Base-by-base conservation (phyloP, 64 coral and sea anemone genomes). In the Platygyra sinensis region DNA sequence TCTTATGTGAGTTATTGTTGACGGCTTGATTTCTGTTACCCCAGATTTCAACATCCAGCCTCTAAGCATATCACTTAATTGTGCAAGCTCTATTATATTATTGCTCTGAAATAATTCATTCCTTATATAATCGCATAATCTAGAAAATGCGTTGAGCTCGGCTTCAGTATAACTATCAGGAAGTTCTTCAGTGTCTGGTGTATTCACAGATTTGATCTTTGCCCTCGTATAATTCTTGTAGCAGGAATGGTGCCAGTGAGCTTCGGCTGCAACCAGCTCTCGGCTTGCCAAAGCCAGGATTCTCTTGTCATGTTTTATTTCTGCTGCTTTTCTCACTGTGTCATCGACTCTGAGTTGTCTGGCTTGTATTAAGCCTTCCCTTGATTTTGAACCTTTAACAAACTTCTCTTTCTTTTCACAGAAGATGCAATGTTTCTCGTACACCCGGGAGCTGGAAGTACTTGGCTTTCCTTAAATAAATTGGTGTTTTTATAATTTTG, bases 171-270 rank as follows among this genome's bases (percentile, higher is more conserved):
- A 54, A 62, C 25, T 24, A 86, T 86, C 63, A 30, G 36, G 29
- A 9, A 39, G 28, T 22, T n/a, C 51, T 30, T 28, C 30, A 54
- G 19, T 64, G 55, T 73, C 86, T 72, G 62, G 16, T 73, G 46
- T 50, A 46, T 46, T 46, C 39, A 30, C 52, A 16, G 20, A 54
- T 16, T 51, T 87, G 65, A 25, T 74, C 49, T 55, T 72, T 87
- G 67, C 19, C 64, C 76, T 78, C 14, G 82, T 92, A 77, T 92
- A 92, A 49, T 92, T 61, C 29, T 67, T 60, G 73, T 86, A 86
- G 72, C 82, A 92, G 65, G 90, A 76, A 62, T 86, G 67, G 75
- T 92, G 90, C 69, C 36, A 92, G 90, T 46, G 39, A 46, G 6
- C 90, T 51, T 92, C 82, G 15, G 73, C 82, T 61, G 90, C 82